Evolutionary conservation across 1,140 invertebrate species (phyloP), one percentile per base, ranked within the genome.

Genomic region (Dreissena rostriformis): DNA sequence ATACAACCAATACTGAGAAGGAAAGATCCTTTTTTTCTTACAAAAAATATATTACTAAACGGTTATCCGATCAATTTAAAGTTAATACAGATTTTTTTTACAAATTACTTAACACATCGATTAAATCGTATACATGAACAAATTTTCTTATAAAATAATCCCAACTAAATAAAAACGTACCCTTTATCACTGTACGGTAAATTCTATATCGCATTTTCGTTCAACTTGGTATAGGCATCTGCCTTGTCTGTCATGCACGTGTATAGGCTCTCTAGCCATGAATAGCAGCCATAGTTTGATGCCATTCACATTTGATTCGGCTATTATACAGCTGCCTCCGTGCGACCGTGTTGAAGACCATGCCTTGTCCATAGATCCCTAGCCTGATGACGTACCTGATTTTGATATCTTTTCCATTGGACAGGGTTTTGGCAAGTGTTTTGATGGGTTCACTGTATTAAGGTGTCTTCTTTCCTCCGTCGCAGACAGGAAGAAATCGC

Each of bases 291-390:
- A 39, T 15, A 91, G 76, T 61, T 88, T 82, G 28, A 89, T 88
- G 17, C 90, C 90, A 67, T 91, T 88, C 49, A 87, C 89, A 73
- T 91, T 91, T 52, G 89, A 88, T 68, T 91, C 90, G 19, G 89
- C 87, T 14, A 91, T 88, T 5, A 90, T 90, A 70, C 82, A 87
- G n/a, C 74, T 49, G 10, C 74, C 63, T 24, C 66, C 75, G 19
- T 84, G 75, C 22, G 67, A 68, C 39, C 80, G 77, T 2, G 26
- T 73, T 2, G 71, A 22, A 1, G 80, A 82, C 15, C 29, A 49
- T n/a, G 65, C 70, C 22, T 82, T 87, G 19, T 85, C 77, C 53
- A 61, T 76, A 22, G 88, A 88, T 6, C 81, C 68, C 8, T 63
- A 82, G 75, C 86, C 86, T 67, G 82, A 82, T 29, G 79, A 67